Evolutionary conservation across 2,797 vertebrate genomes (phyloP), one percentile per base, ranked within the genome.

Genomic region (Gobio occitaniae): DNA sequence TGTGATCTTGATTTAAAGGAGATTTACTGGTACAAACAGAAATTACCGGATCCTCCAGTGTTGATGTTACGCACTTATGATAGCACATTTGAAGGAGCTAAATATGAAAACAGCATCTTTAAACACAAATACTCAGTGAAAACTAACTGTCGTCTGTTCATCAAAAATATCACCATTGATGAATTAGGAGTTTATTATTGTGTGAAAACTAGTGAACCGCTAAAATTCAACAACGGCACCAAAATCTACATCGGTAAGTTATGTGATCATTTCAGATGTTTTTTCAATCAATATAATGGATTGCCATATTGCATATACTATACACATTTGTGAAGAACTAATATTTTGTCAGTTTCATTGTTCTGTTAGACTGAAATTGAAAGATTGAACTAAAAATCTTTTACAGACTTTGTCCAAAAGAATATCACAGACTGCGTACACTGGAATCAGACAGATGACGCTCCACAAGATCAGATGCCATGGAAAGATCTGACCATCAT

Each of bases 181-280:
- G 69, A 71, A 16, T 48, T 71, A 48, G 69, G 41, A 71, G 21
- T 71, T 71, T 71, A 71, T 71, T 71, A 48, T 2, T 71, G 69
- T 9, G 12, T 29, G 12, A 48, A 44, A 44, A 47, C 12, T 1
- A 25, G 6, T 3, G 0, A 44, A 16, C 12, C 41, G 2, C 6
- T 0, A 16, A 71, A 25, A 47, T 47, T 47, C 41, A 71, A 0
- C 12, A 16, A 16, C 6, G 69, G 69, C 69, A 47, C 68, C 38
- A 70, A n/a, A 70, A 21, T 70, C 19, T 12, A 44, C 68, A 44
- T 70, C 13, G 29, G 63, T 65, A 2, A 65, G 63, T 8, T 8
- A 65, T 32, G 1, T 25, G 1, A 25, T 25, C 1, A 1, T 25
- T 25, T 25, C 25, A n/a, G n/a, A 25, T 25, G 25, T 25, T 1